Conservation (phyloP, 2,888 invertebrate species). For the Pelosia muscerda region DNA sequence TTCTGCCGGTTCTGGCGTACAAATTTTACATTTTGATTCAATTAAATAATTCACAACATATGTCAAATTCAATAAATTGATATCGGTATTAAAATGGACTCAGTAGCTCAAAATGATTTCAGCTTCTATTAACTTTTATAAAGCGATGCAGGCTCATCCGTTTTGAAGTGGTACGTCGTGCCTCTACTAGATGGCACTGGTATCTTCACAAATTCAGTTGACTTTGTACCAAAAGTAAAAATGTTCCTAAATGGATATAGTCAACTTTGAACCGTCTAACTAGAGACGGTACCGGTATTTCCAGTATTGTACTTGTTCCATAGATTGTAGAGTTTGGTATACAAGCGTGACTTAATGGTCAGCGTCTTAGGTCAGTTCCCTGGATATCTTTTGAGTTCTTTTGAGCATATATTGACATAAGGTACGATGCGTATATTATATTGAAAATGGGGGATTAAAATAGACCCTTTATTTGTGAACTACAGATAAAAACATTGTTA, state of each 20-base stretch:
- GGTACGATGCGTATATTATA: neutral
- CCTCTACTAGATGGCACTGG: neutral
- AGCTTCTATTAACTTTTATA: neutral
- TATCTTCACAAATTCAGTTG: neutral
- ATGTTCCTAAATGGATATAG: constrained; percentile 4
- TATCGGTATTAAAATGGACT: too few species aligned
- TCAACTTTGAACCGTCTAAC: neutral
- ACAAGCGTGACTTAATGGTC: neutral
- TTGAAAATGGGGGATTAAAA: neutral
- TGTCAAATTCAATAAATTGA: too few species aligned
- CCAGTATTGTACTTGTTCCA: neutral
- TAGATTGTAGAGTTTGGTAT: neutral
- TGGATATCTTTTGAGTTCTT: neutral
- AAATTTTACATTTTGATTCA: too few species aligned
- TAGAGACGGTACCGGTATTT: neutral
- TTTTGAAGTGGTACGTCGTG: neutral
- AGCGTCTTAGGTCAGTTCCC: neutral
- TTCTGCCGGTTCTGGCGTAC: too few species aligned
- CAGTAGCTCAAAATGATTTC: too few species aligned
- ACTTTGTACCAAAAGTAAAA: neutral
- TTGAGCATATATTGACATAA: neutral
- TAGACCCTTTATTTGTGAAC: neutral
- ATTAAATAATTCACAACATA: too few species aligned
- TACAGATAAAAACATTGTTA: constrained; percentile 13
- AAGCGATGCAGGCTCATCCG: neutral